These are phyloP conservation scores for Holcopasites calliopsidis DNA, from an alignment of 1,140 invertebrate species.

Conservation along the genomic window DNA sequence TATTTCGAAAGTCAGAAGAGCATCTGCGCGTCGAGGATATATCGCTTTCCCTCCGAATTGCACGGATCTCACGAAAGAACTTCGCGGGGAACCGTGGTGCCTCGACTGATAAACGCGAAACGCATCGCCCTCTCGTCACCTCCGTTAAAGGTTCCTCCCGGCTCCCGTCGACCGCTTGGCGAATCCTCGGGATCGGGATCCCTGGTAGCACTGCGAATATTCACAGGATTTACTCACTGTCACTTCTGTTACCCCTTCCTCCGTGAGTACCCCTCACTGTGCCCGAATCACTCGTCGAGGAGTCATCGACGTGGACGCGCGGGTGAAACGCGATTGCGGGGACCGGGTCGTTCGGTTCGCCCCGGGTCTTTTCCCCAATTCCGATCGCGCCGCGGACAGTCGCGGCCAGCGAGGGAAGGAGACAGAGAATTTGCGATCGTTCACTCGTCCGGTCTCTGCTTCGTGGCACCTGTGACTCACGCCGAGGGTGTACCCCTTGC, in stretches of 20 bases:
- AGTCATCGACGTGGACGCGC: neutral
- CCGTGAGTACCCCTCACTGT: conserved; percentile 17
- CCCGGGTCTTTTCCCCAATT: conserved; percentile 3
- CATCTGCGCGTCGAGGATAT: neutral
- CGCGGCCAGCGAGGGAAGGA: neutral
- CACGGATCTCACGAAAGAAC: conserved; percentile 3
- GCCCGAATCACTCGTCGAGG: conserved; percentile 6
- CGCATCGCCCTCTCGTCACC: too few relatives aligned
- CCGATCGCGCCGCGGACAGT: conserved; percentile 1
- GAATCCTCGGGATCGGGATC: neutral
- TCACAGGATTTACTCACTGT: conserved; percentile 32
- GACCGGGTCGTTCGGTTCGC: neutral
- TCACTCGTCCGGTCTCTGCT: conserved; percentile 9
- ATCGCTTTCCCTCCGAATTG: conserved; percentile 34
- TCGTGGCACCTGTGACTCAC: conserved; percentile 29
- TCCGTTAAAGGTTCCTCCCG: too few relatives aligned
- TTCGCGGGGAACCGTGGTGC: too few relatives aligned
- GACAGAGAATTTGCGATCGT: conserved; percentile 2
- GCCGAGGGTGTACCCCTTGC: too few relatives aligned
- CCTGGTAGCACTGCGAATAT: neutral
- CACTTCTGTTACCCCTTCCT: conserved; percentile 12
- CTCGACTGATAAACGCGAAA: too few relatives aligned
- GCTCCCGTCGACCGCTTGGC: neutral
- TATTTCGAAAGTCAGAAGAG: conserved; percentile 25
- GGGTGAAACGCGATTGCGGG: too few relatives aligned